phyloP scores from a whole-genome alignment of 2,888 invertebrate species.

The Spilosoma lubricipeda region DNA sequence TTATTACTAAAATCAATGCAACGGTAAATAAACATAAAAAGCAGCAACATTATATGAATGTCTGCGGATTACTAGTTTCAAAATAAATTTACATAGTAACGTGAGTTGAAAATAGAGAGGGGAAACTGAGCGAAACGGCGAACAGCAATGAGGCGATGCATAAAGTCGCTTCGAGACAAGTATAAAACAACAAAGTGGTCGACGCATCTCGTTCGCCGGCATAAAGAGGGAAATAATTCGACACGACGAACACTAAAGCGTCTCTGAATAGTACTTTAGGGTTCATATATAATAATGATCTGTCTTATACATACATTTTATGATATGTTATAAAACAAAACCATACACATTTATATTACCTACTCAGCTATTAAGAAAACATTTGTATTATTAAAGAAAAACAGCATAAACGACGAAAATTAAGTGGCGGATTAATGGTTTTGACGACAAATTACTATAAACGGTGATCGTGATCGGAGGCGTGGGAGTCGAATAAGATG shows the following conservation, averaged over 20 bases:
- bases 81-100: slow-evolving; percentile 83
- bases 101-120: slow-evolving; percentile 82
- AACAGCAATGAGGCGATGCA: slow-evolving; percentile 84
- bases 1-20: slow-evolving; percentile 21
- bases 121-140: slow-evolving; percentile 82
- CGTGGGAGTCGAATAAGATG: slow-evolving; percentile 71
- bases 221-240: slow-evolving; percentile 81
- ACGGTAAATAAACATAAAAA: slow-evolving; percentile 38
- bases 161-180: slow-evolving; percentile 81
- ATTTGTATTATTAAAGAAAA: slow-evolving; percentile 42
- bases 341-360: slow-evolving; percentile 29
- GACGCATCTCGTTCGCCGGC: slow-evolving; percentile 77
- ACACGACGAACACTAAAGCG: slow-evolving; percentile 72
- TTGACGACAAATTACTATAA: slow-evolving; percentile 72
- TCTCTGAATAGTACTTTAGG: slow-evolving; percentile 68
- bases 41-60: slow-evolving; percentile 54
- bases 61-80: slow-evolving; percentile 64
- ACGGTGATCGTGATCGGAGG: slow-evolving; percentile 65
- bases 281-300: slow-evolving; percentile 76
- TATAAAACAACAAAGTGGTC: slow-evolving; percentile 86
- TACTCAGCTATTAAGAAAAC: slow-evolving; percentile 24
- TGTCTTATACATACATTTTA: slow-evolving; percentile 68
- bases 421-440: slow-evolving; percentile 61
- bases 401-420: slow-evolving; percentile 57
- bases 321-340: slow-evolving; percentile 43